Percentiles rank a stretch among this genome's conserved stretches.
These are phyloP conservation scores for Spodoptera frugiperda DNA, from an alignment of 1,140 invertebrate genomes.

Conservation along the genomic window DNA sequence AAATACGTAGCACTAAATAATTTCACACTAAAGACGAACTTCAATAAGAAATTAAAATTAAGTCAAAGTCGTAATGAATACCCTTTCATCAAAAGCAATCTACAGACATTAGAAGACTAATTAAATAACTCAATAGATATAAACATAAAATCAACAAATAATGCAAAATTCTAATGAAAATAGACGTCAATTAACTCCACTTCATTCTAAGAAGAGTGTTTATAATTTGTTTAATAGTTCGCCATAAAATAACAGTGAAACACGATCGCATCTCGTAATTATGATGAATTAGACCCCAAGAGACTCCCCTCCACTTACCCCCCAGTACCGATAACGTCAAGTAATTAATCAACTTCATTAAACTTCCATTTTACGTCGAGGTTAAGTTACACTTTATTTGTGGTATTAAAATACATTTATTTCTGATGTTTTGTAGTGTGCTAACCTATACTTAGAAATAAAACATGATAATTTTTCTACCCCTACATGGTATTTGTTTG, in stretches of 20 bases:
- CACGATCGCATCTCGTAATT: constrained; percentile 46
- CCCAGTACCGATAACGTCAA: constrained; percentile 43
- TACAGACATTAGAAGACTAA: no score
- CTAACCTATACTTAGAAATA: no score
- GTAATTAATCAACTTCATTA: constrained; percentile 54
- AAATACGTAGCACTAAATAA: no score
- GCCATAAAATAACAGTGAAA: constrained; percentile 46
- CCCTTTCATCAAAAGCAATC: no score
- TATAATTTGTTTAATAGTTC: constrained; percentile 43
- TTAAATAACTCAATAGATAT: no score
- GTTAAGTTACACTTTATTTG: constrained; percentile 39
- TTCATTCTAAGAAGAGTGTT: constrained; percentile 15
- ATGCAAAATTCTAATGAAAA: constrained; percentile 4
- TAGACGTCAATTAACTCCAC: constrained; percentile 14
- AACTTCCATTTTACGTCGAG: constrained; percentile 35
- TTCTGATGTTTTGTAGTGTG: background rate
- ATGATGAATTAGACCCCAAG: constrained; percentile 48
- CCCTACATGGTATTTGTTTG: no score
- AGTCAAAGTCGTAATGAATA: no score
- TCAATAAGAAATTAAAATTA: no score
- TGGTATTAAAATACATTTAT: constrained; percentile 1
- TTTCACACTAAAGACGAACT: no score
- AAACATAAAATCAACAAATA: background rate
- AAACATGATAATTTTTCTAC: no score
- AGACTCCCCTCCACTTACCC: constrained; percentile 5